A percentile compares a stretch with the other conserved stretches of the same genome.
Evolutionary conservation across 2,113 vertebrate genomes (phyloP).

Genomic region (Chascanopsetta lugubris): DNA sequence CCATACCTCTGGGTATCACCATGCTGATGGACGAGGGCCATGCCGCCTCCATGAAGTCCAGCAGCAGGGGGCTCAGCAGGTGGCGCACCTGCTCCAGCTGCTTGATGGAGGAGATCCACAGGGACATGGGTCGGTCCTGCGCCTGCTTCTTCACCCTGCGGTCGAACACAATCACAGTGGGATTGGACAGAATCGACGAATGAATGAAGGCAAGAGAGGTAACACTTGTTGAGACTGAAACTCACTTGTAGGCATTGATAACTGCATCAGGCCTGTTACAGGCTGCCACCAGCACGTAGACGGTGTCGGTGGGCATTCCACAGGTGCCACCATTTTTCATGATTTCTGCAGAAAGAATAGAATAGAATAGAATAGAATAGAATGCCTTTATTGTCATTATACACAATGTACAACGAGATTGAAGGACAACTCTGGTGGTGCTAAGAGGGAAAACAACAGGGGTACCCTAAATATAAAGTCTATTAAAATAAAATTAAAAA

Average conservation of each 20-base stretch:
- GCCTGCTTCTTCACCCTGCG: constrained; percentile 88
- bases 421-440: too few relatives aligned
- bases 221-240: not conserved
- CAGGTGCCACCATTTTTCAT: constrained; percentile 89
- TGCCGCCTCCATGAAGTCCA: constrained; percentile 90
- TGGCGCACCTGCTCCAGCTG: constrained; percentile 87
- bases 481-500: too few relatives aligned
- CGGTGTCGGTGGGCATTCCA: constrained; percentile 90
- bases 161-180: not conserved
- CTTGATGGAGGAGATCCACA: constrained; percentile 89
- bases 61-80: constrained; percentile 85
- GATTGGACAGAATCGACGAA: not conserved
- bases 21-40: constrained; percentile 93
- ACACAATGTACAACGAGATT: too few relatives aligned
- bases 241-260: constrained; percentile 88
- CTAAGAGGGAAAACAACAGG: too few relatives aligned
- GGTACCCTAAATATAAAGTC: too few relatives aligned
- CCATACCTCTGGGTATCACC: constrained; percentile 87
- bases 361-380: too few relatives aligned
- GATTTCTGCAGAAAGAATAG: constrained; percentile 78
- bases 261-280: constrained; percentile 88
- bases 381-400: too few relatives aligned
- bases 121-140: constrained; percentile 89
- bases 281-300: constrained; percentile 91
- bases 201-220: not conserved